Conservation (phyloP, 1,140 invertebrate species). For the Lordiphosa stackelbergi region DNA sequence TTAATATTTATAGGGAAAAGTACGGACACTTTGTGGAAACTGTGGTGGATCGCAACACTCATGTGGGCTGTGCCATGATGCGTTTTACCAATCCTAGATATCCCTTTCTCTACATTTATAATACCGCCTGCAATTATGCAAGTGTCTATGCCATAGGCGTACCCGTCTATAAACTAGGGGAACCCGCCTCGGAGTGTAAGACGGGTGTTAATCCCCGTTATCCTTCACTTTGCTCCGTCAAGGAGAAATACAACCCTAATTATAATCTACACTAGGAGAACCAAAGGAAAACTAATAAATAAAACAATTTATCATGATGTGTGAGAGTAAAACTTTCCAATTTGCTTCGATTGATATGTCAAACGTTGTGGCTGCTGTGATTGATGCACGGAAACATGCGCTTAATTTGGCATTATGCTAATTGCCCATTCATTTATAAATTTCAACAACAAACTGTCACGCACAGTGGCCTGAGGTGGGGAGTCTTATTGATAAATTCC, state of each 20-base stretch:
- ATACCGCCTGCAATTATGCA: conserved; percentile 73
- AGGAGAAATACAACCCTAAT: conserved; percentile 69
- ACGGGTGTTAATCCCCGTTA: conserved; percentile 64
- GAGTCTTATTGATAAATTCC: background rate
- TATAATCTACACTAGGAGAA: conserved; percentile 44
- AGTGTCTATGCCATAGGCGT: conserved; percentile 63
- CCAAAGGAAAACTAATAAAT: conserved; percentile 8
- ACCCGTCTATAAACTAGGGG: conserved; percentile 59
- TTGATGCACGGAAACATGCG: conserved; percentile 18
- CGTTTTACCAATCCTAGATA: conserved; percentile 66
- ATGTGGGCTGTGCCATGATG: conserved; percentile 73
- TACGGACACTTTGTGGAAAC: conserved; percentile 73
- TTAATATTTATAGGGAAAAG: conserved; percentile 40
- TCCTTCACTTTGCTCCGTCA: conserved; percentile 51
- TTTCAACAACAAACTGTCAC: conserved; percentile 22
- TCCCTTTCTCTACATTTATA: conserved; percentile 70
- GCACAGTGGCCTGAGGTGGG: conserved; percentile 32
- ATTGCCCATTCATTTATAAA: conserved; percentile 37
- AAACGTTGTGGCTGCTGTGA: conserved; percentile 36
- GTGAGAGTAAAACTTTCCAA: conserved; percentile 8
- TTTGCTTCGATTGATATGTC: conserved; percentile 37
- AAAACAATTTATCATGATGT: background rate
- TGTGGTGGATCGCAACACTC: conserved; percentile 68
- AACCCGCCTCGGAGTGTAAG: conserved; percentile 60
- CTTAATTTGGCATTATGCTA: conserved; percentile 44